Percentiles rank a stretch among this genome's conserved stretches.
Conservation (phyloP, 2,113 vertebrate genomes). For the Sus scrofa region T2T-Sscrofa CM000812.6:137666001-137666500, state of each 20-base stretch:
- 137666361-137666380: background rate
- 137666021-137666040: background rate
- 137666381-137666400: no score
- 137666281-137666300: background rate
- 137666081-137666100: background rate
- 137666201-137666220: background rate
- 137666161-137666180: background rate
- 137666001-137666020: conserved; percentile 14
- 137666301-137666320: background rate
- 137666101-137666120: background rate
- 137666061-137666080: background rate
- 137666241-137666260: background rate
- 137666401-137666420: no score
- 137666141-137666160: background rate
- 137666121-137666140: background rate
- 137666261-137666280: background rate
- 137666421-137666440: no score
- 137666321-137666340: background rate
- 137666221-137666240: background rate
- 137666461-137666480: no score
- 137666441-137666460: no score
- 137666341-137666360: conserved; percentile 33
- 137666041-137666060: background rate
- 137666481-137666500: no score
- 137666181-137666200: background rate